These are phyloP conservation scores for Strix aluco DNA, from an alignment of 2,113 vertebrate species.

Conservation along the genomic window DNA sequence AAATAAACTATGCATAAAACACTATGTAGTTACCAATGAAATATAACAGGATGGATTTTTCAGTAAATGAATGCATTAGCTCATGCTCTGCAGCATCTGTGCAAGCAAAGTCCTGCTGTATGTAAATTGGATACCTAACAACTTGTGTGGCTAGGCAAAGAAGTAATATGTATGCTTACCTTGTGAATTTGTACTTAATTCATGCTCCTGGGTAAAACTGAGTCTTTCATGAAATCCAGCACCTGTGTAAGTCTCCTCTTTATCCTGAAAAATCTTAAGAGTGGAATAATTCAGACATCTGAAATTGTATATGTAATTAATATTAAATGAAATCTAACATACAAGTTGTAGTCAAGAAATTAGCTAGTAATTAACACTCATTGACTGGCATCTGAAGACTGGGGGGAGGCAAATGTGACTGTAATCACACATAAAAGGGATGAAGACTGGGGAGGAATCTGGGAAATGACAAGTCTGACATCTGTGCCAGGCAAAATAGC, in stretches of 20 bases:
- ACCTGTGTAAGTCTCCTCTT: not conserved
- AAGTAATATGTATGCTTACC: not conserved
- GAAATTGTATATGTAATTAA: not conserved
- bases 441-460: not conserved
- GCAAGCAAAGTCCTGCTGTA: slow-evolving; percentile 34
- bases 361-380: not conserved
- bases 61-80: not conserved
- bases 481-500: not conserved
- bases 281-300: not conserved
- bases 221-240: not conserved
- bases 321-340: not conserved
- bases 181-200: slow-evolving; percentile 19
- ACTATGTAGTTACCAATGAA: not conserved
- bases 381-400: not conserved
- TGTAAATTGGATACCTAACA: slow-evolving; percentile 24
- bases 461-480: not conserved
- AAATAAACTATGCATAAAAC: not conserved
- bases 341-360: not conserved
- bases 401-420: not conserved
- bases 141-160: slow-evolving; percentile 41
- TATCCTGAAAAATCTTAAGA: not conserved
- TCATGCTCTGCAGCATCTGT: slow-evolving; percentile 4
- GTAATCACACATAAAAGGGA: not conserved
- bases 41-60: not conserved
- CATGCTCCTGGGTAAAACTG: not conserved